These are phyloP conservation scores for Entomyzon cyanotis DNA, from an alignment of 2,113 vertebrate species.

Conservation along the genomic window DNA sequence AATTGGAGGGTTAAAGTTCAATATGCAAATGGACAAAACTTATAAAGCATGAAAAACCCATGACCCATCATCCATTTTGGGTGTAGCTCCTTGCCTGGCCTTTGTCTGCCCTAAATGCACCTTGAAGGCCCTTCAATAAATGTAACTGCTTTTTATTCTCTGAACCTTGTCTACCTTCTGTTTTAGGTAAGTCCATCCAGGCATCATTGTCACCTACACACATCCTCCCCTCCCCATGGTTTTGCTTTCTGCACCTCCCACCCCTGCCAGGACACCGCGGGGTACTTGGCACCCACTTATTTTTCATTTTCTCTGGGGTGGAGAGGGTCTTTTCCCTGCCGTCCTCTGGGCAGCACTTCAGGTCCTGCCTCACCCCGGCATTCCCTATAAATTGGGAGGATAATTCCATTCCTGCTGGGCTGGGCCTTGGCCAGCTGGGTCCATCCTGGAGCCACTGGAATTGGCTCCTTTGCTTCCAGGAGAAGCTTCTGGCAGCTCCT, in stretches of 20 bases:
- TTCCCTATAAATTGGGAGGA: background rate
- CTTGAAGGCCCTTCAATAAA: no score
- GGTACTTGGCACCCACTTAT: background rate
- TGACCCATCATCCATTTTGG: no score
- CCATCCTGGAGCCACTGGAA: background rate
- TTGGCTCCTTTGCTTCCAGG: background rate
- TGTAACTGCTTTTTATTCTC: no score
- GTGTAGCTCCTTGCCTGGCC: no score
- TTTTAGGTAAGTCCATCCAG: no score
- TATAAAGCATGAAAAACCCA: no score
- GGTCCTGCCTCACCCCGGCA: background rate
- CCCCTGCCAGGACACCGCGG: accelerated
- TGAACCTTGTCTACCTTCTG: no score
- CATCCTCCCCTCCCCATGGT: background rate
- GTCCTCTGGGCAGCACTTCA: background rate
- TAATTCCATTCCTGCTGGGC: background rate
- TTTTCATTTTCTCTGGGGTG: background rate
- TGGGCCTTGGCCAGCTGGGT: background rate
- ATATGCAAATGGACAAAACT: no score
- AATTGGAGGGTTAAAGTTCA: no score
- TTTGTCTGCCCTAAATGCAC: no score
- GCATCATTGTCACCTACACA: no score
- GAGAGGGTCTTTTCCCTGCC: background rate
- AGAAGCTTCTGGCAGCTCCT: background rate
- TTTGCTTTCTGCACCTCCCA: background rate